Evolutionary conservation across 2,113 vertebrate genomes (phyloP), one percentile per base, ranked within the genome.

Genomic region (Esox niger): DNA sequence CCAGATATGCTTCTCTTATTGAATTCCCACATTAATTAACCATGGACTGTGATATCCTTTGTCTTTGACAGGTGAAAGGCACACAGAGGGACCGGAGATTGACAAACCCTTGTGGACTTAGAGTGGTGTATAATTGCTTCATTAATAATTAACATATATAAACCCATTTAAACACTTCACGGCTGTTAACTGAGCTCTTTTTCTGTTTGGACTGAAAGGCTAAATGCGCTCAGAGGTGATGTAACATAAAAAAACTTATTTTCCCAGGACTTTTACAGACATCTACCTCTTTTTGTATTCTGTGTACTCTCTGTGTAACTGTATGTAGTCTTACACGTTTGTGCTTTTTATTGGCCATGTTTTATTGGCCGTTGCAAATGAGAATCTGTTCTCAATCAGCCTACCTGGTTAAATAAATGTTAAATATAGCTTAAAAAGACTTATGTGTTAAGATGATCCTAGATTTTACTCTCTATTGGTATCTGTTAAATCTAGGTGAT

Each of bases 61-160:
- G 38, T 15, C 2, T 54, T 49, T 49, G 59, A 66, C 70, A 75
- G 66, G 73, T 75, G 67, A 49, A 31, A n/a, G 62, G 35, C 55
- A 57, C 23, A 27, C 8, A 31, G 63, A 60, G 30, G 17, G n/a
- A 66, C 67, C 67, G 49, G 57, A 59, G 62, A 26, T 1, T 32
- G 73, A 6, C 69, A 80, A 74, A 79, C 76, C 77, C 84, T 73
- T 73, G 74, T 66, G 79, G 80, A 84, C 82, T 78, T 54, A 69
- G 3, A n/a, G n/a, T n/a, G n/a, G n/a, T n/a, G 75, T 66, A 76
- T 78, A 70, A 74, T 81, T 78, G 84, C 75, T 76, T 77, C 78
- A 84, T 86, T 70, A 84, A 87, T 86, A 77, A 86, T 84, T 69
- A 70, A 82, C 71, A 52, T 49, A 74, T 84, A 65, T 82, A 65